Evolutionary conservation across 2,888 invertebrate species (phyloP), one percentile per base, ranked within the genome.

Genomic region (Herminia tarsipennalis): DNA sequence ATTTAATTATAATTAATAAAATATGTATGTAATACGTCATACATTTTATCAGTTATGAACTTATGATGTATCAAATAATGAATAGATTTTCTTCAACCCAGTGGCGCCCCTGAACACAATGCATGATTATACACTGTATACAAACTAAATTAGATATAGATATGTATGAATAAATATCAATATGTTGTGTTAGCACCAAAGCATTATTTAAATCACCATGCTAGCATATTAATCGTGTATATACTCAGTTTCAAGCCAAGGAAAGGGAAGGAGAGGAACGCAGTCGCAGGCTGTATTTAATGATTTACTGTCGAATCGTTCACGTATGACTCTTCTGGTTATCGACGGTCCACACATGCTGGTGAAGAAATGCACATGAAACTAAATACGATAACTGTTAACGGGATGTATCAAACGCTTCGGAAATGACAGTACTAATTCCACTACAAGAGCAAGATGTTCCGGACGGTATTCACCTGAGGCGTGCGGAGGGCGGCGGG

Each of bases 401-500:
- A 82, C 78, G 70, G 81, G 81, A 56, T 63, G 60, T 75, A 41
- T 72, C 76, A 79, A 78, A 78, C 72, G 72, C 66, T 78, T 77
- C 70, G 70, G 78, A 81, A 56, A 77, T 72, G 78, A 83, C 72
- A 76, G 76, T 68, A 79, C 86, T 86, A 88, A 78, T 82, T 64
- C 87, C 81, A 86, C 89, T 89, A 89, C 89, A 73, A 82, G 80
- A 79, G 80, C 83, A 80, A 83, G 81, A 76, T 70, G 66, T 73
- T 74, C 82, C 81, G 78, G 55, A 56, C 79, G 73, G 81, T 88
- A 88, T 78, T 89, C 89, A 91, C 90, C 90, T 91, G 90, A 57
- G 74, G 72, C 58, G 68, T n/a, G n/a, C n/a, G 49, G 56, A 45
- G 42, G 40, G 62, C 36, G 22, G 17, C 44, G 43, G 56, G 61